phyloP scores from a whole-genome alignment of 2,888 invertebrate species.

The Seira sanloemensis region DNA sequence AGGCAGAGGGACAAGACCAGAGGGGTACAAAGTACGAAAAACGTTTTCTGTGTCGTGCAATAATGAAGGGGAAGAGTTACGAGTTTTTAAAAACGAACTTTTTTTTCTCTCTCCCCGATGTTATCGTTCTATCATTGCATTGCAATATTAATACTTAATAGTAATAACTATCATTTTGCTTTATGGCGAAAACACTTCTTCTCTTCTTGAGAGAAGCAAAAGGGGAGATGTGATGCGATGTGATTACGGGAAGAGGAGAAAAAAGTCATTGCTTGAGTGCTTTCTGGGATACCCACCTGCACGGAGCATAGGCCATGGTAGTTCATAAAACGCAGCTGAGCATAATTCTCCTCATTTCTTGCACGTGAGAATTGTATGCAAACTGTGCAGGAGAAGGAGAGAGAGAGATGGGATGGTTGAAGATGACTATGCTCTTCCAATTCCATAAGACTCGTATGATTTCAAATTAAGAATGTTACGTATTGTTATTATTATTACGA shows the following conservation, averaged over 20 bases:
- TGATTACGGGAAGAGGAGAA: neutral
- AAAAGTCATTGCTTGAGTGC: slow-evolving; percentile 4
- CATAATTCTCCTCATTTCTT: neutral
- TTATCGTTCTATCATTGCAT: slow-evolving; percentile 1
- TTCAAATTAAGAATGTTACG: neutral
- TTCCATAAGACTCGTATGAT: neutral
- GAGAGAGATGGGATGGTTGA: neutral
- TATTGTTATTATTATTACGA: neutral
- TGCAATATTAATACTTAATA: slow-evolving; percentile 1
- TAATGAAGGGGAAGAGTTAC: neutral
- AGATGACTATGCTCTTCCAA: neutral
- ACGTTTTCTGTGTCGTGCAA: neutral
- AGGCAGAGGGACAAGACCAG: neutral
- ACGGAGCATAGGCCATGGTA: neutral
- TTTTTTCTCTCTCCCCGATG: neutral
- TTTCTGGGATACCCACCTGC: neutral
- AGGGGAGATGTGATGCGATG: neutral
- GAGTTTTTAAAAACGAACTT: neutral
- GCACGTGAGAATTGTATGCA: slow-evolving; percentile 1
- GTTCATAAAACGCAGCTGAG: slow-evolving; percentile 4
- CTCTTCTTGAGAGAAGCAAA: no score
- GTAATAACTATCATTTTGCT: neutral
- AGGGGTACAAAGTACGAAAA: slow-evolving; percentile 1
- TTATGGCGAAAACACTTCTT: neutral
- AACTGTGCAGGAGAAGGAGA: neutral